Evolutionary conservation across 37 sponge, comb jelly and placozoan genomes (phyloP).

Genomic region (Ianthella basta): DNA sequence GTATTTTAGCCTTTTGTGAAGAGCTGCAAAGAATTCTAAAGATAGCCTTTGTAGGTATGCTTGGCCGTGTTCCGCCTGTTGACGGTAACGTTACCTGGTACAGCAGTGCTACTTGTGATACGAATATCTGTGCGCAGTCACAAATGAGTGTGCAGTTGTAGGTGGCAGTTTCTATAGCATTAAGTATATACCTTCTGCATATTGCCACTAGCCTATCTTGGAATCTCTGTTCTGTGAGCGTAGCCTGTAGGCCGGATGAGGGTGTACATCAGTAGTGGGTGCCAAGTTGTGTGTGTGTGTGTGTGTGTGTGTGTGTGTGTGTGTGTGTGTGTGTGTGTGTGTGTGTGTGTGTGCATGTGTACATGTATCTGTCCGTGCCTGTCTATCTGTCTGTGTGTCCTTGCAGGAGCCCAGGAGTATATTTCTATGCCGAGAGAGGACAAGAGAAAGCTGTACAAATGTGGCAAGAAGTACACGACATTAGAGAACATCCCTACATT

Average conservation of each 20-base stretch:
- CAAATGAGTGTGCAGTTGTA: too few relatives aligned
- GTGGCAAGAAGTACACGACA: slow-evolving; percentile 59
- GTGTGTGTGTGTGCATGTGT: neutral
- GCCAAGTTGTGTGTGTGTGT: too few relatives aligned
- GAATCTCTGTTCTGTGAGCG: too few relatives aligned
- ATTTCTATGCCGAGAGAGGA: slow-evolving; percentile 52
- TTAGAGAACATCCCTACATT: slow-evolving; percentile 66
- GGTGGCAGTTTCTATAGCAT: too few relatives aligned
- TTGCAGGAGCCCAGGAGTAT: slow-evolving; percentile 6
- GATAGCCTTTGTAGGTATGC: slow-evolving; percentile 72
- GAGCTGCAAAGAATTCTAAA: slow-evolving; percentile 70
- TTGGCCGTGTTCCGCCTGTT: neutral
- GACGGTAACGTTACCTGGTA: neutral
- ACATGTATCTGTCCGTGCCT: neutral
- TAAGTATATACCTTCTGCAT: too few relatives aligned
- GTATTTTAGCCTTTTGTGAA: slow-evolving; percentile 59
- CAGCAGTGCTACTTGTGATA: neutral
- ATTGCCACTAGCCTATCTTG: too few relatives aligned
- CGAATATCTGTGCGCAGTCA: neutral
- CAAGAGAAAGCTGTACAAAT: slow-evolving; percentile 76
- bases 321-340: neutral
- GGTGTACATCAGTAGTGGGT: too few relatives aligned
- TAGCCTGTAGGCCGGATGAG: too few relatives aligned
- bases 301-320: too few relatives aligned
- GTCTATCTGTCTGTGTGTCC: neutral